These are phyloP conservation scores for Anhinga rufa DNA, from an alignment of 2,113 vertebrate species.

Conservation along the genomic window DNA sequence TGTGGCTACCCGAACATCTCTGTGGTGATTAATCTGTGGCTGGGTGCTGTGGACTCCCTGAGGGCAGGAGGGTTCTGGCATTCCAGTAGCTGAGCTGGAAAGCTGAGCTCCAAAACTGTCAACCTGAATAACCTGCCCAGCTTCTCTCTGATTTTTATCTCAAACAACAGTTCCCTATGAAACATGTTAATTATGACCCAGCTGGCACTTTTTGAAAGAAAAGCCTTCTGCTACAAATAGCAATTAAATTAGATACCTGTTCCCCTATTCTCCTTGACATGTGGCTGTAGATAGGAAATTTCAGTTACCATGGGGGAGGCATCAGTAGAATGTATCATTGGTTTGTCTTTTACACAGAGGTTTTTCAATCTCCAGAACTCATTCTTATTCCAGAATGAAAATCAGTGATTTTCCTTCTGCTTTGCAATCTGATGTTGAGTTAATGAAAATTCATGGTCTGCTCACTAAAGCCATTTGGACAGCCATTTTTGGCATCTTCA, in stretches of 20 bases:
- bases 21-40: not conserved
- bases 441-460: not conserved
- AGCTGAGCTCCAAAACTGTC: not conserved
- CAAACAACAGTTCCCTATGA: not conserved
- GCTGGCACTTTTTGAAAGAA: not conserved
- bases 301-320: not conserved
- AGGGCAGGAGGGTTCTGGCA: not conserved
- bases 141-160: not conserved
- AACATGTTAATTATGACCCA: not conserved
- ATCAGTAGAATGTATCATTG: not conserved
- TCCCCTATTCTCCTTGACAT: not conserved
- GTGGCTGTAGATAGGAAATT: not conserved
- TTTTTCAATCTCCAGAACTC: not conserved
- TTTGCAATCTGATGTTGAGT: not conserved
- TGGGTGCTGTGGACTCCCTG: not conserved
- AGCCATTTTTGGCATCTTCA: not conserved
- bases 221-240: not conserved
- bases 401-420: not conserved
- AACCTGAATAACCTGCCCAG: not conserved
- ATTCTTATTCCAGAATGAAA: not conserved
- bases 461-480: not conserved
- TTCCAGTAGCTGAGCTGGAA: not conserved
- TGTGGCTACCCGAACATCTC: not conserved
- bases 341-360: not conserved
- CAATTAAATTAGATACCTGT: not conserved